Evolutionary conservation across 2,113 vertebrate species (phyloP).

Genomic region (Camelus dromedarius): DNA sequence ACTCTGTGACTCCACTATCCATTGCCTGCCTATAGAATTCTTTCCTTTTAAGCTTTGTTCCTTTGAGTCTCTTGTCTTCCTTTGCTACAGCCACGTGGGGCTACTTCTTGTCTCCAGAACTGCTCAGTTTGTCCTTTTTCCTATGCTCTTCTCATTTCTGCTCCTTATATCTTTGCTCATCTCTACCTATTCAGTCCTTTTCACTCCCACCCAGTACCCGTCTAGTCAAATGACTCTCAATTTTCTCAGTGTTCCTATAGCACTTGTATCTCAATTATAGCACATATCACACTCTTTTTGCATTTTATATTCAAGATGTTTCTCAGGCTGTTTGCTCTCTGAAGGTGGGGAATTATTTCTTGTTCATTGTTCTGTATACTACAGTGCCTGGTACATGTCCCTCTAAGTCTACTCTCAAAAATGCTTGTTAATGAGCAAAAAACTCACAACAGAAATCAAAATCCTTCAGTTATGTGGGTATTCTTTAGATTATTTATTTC

Average conservation of each 20-base stretch:
- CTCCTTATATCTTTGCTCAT: not conserved
- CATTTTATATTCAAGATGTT: not conserved
- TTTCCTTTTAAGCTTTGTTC: not conserved
- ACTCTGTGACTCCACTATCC: not conserved
- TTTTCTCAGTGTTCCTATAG: not conserved
- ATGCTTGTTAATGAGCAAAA: slow-evolving; percentile 31
- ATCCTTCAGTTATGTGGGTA: not conserved
- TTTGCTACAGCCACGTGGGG: not conserved
- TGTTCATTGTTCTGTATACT: not conserved
- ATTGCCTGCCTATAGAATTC: not conserved
- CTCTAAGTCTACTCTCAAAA: not conserved
- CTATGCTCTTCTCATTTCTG: not conserved
- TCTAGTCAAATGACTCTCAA: not conserved
- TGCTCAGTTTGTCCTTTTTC: not conserved
- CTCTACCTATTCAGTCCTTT: not conserved
- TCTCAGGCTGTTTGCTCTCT: not conserved
- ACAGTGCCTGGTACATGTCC: not conserved
- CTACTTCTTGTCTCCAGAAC: not conserved
- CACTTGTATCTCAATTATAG: not conserved
- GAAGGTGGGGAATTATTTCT: not conserved
- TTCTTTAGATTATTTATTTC: slow-evolving; percentile 1
- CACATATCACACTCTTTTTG: not conserved
- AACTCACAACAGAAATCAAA: slow-evolving; percentile 16
- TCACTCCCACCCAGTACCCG: not conserved
- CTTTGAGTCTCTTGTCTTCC: not conserved